Conservation (phyloP, 2,797 vertebrate genomes). For the Galagoides demidoff region DNA sequence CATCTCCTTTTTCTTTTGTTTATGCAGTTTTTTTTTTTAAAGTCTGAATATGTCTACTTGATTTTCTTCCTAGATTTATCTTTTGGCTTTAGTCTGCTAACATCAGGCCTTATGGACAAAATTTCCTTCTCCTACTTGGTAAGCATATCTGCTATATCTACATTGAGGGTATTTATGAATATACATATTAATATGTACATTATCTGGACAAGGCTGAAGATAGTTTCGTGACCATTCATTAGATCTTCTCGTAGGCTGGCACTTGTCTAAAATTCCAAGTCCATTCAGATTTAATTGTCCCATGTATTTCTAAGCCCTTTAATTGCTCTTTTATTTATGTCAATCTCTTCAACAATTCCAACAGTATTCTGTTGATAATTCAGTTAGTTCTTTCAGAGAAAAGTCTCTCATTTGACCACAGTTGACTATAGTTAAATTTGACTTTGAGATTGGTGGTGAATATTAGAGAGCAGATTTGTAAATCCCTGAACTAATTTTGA, state of each 20-base stretch:
- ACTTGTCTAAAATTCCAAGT: background rate
- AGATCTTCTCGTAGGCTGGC: background rate
- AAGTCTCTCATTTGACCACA: background rate
- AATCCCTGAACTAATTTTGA: background rate
- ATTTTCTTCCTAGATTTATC: slow-evolving; percentile 3
- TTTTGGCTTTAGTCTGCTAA: background rate
- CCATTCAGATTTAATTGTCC: background rate
- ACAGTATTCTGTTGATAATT: background rate
- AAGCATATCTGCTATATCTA: background rate
- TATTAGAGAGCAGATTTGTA: background rate
- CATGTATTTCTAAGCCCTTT: background rate
- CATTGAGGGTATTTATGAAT: background rate
- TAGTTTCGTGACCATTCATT: background rate
- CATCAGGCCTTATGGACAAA: background rate
- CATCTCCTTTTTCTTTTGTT: background rate
- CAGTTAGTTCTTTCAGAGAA: background rate
- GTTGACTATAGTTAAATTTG: background rate
- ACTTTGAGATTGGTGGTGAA: background rate
- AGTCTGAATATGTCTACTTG: background rate
- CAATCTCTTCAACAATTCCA: background rate
- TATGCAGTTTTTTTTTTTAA: background rate
- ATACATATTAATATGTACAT: too few relatives aligned
- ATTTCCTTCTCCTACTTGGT: background rate
- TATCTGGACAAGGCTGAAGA: background rate
- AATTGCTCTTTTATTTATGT: background rate